Conservation (phyloP, 2,113 vertebrate genomes). For the Nothobranchius furzeri region DNA sequence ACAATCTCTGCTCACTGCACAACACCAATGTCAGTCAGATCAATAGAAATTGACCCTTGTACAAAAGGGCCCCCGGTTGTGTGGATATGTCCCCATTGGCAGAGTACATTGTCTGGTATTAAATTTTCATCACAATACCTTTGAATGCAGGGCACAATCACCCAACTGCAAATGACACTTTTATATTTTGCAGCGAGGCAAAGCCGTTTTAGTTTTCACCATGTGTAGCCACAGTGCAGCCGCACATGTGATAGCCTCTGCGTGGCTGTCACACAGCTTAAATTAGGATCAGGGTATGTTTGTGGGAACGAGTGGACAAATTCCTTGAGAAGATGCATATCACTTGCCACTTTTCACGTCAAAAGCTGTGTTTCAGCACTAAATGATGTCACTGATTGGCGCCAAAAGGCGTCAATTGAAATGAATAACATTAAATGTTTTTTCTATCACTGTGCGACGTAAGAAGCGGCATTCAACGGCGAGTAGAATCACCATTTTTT, state of each 20-base stretch:
- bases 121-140: conserved; percentile 54
- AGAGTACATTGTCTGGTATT: conserved; percentile 48
- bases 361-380: too few species aligned
- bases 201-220: conserved; percentile 40
- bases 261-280: conserved; percentile 30
- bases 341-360: too few species aligned
- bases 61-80: conserved; percentile 59
- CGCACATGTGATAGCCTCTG: conserved; percentile 33
- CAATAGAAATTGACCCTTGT: conserved; percentile 68
- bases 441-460: too few species aligned
- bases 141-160: conserved; percentile 48
- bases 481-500: too few species aligned
- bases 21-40: conserved; percentile 74
- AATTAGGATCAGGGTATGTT: conserved; percentile 29
- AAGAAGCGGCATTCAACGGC: too few species aligned
- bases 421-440: too few species aligned
- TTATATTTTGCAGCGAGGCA: conserved; percentile 46
- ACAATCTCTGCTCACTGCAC: conserved; percentile 67
- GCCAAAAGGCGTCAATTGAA: too few species aligned
- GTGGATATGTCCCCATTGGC: conserved; percentile 41
- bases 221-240: conserved; percentile 32
- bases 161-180: conserved; percentile 54
- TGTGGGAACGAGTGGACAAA: conserved; percentile 9
- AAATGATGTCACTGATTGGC: too few species aligned
- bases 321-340: conserved; percentile 8